These are phyloP conservation scores for Phylloscopus trochiloides DNA, from an alignment of 2,113 vertebrate genomes.

Conservation along the genomic window DNA sequence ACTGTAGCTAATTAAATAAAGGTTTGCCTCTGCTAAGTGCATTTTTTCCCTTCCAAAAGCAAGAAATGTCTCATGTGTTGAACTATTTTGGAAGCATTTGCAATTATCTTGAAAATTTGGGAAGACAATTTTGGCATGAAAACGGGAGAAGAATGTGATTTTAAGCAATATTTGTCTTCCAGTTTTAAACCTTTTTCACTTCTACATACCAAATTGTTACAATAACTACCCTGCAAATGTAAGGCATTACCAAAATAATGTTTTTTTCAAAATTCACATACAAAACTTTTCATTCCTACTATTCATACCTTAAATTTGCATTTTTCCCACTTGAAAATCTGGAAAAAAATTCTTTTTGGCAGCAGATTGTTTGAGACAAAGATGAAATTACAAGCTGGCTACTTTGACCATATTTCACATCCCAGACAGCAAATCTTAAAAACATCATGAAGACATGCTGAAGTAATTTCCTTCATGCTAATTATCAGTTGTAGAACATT, in stretches of 20 bases:
- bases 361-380: not conserved
- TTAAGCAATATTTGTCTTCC: not conserved
- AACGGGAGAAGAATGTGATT: not conserved
- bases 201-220: not conserved
- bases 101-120: not conserved
- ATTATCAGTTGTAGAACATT: not conserved
- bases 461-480: not conserved
- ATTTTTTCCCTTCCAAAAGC: not conserved
- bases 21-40: constrained; percentile 47
- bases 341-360: not conserved
- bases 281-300: not conserved
- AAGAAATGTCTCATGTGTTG: not conserved
- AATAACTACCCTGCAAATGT: not conserved
- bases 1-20: constrained; percentile 76
- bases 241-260: not conserved
- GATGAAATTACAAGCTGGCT: not conserved
- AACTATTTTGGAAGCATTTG: constrained; percentile 5
- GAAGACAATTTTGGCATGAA: not conserved
- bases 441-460: not conserved
- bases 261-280: not conserved
- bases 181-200: not conserved
- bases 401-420: not conserved
- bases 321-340: not conserved
- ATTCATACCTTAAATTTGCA: not conserved
- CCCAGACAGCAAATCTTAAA: not conserved